Conservation (phyloP, 2,113 vertebrate species). For the Urocynchramus pylzowi region DNA sequence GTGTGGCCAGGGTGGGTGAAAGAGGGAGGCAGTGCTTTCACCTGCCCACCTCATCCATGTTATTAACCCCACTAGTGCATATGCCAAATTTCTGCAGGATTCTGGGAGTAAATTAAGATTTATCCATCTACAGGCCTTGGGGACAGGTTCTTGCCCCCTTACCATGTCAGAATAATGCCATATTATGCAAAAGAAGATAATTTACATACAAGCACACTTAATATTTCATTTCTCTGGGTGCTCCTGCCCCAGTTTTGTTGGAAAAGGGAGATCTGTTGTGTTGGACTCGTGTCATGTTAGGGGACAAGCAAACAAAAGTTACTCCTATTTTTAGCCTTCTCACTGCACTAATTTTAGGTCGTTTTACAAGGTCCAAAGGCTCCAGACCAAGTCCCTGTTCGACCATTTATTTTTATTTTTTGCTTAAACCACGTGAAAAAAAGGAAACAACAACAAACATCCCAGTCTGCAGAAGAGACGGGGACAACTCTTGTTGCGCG, state of each 20-base stretch:
- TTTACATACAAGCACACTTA: not conserved
- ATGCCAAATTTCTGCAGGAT: not conserved
- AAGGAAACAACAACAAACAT: not conserved
- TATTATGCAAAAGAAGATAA: not conserved
- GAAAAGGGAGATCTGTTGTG: not conserved
- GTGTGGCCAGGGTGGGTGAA: not conserved
- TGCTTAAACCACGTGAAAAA: rapidly evolving
- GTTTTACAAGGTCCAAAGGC: not conserved
- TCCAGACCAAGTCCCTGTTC: not conserved
- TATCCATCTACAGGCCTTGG: not conserved
- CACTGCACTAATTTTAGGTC: not conserved
- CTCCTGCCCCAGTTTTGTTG: not conserved
- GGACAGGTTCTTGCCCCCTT: not conserved
- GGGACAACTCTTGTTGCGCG: not conserved
- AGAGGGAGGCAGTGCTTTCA: not conserved
- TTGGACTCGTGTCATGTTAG: rapidly evolving
- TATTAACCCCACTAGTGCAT: not conserved
- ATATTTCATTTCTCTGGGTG: not conserved
- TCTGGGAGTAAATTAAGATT: not conserved
- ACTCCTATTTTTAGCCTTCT: not conserved
- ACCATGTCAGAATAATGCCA: not conserved
- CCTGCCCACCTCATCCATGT: not conserved
- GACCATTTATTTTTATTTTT: not conserved
- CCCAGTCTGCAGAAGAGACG: not conserved
- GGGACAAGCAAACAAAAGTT: not conserved